phyloP scores from a whole-genome alignment of 2,888 invertebrate genomes.

The Philereme transversata region DNA sequence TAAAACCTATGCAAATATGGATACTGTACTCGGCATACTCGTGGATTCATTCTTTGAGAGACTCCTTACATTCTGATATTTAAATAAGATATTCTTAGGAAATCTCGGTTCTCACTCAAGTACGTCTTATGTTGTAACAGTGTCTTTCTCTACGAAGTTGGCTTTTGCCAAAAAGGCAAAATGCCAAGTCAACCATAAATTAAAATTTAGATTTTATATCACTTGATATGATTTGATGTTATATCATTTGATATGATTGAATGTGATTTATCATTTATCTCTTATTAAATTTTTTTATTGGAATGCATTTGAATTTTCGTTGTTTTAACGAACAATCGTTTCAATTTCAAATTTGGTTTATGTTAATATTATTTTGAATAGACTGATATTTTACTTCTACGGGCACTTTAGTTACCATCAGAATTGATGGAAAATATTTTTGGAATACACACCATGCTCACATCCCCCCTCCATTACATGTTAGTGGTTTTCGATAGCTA shows the following conservation, averaged over 20 bases:
- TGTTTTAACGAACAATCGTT: no score
- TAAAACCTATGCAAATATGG: constrained; percentile 37
- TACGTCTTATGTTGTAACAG: background rate
- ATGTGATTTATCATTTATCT: no score
- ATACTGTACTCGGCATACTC: constrained; percentile 25
- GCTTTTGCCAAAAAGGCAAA: constrained; percentile 13
- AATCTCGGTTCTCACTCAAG: background rate
- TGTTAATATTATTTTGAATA: background rate
- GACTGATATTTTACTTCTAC: no score
- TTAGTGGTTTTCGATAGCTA: constrained; percentile 21
- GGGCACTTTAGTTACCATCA: background rate
- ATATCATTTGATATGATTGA: no score
- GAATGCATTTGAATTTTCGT: no score
- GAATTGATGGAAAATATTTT: no score
- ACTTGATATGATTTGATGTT: background rate
- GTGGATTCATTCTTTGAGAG: constrained; percentile 9
- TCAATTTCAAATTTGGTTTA: no score
- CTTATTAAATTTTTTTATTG: no score
- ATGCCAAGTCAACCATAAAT: constrained; percentile 3
- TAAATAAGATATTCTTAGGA: constrained; percentile 4
- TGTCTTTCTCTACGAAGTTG: background rate
- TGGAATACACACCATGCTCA: background rate
- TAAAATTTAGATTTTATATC: background rate
- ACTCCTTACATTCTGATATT: constrained; percentile 10
- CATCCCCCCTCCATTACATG: constrained; percentile 12